Conservation (phyloP, 2,113 vertebrate species). For the Rhabdomys dilectus region DNA sequence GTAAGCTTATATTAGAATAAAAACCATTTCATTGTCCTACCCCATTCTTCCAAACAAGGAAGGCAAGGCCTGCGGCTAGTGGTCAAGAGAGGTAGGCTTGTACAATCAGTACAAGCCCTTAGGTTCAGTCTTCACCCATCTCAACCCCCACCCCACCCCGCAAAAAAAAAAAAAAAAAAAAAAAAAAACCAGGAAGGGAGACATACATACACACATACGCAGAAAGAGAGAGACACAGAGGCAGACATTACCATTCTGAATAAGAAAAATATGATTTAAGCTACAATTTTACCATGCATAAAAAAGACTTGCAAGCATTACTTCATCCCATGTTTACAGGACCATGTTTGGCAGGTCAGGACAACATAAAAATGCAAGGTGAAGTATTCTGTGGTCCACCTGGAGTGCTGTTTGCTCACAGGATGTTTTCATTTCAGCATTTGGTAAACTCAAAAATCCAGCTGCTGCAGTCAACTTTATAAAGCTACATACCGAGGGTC, state of each 20-base stretch:
- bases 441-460: background rate
- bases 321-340: constrained; percentile 5
- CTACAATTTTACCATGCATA: background rate
- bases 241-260: constrained; percentile 46
- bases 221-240: background rate
- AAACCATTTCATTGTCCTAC: background rate
- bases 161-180: background rate
- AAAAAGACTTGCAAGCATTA: background rate
- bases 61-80: background rate
- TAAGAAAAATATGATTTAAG: constrained; percentile 47
- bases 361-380: constrained; percentile 20
- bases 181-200: background rate
- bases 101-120: background rate
- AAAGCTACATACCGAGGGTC: background rate
- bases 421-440: background rate
- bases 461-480: background rate
- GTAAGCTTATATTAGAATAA: background rate
- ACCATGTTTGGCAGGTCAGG: constrained; percentile 18
- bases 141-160: background rate
- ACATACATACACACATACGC: background rate
- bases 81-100: background rate
- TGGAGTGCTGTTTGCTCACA: background rate
- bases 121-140: background rate
- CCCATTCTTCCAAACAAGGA: constrained; percentile 67
- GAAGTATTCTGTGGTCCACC: background rate